Conservation (phyloP, 2,888 invertebrate species). For the Mimumesa dahlbomi region DNA sequence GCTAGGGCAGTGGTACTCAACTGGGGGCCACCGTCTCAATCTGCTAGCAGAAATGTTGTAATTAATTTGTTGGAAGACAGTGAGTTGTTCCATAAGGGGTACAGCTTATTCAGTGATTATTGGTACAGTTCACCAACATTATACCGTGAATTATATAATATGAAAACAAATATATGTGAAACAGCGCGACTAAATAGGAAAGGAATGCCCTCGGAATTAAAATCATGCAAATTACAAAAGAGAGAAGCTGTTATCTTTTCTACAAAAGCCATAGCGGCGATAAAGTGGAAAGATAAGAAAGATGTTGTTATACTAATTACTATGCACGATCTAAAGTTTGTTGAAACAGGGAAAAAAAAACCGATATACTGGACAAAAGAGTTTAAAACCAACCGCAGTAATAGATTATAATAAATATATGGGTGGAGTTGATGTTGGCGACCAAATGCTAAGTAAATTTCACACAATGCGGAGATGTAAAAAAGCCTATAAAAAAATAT, state of each 20-base stretch:
- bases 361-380: conserved; percentile 32
- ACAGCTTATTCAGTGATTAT: conserved; percentile 36
- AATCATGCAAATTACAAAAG: conserved; percentile 21
- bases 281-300: conserved; percentile 74
- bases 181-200: conserved; percentile 34
- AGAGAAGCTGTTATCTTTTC: conserved; percentile 36
- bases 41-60: conserved; percentile 41
- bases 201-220: conserved; percentile 33
- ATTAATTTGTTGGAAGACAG: conserved; percentile 43
- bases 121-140: conserved; percentile 43
- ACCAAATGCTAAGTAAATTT: conserved; percentile 70
- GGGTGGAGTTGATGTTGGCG: conserved; percentile 69
- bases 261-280: conserved; percentile 38
- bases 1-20: too few relatives aligned
- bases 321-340: conserved; percentile 59
- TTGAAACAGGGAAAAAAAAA: conserved; percentile 52
- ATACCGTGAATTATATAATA: conserved; percentile 39
- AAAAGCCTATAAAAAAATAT: conserved; percentile 74
- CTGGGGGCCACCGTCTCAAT: too few relatives aligned
- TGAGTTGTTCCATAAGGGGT: conserved; percentile 30
- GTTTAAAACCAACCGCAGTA: conserved; percentile 59
- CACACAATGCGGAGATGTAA: conserved; percentile 67
- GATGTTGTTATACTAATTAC: conserved; percentile 69
- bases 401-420: conserved; percentile 71
- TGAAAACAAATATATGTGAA: conserved; percentile 42